phyloP scores from a whole-genome alignment of 2,797 vertebrate species.

The Alosa sapidissima region DNA sequence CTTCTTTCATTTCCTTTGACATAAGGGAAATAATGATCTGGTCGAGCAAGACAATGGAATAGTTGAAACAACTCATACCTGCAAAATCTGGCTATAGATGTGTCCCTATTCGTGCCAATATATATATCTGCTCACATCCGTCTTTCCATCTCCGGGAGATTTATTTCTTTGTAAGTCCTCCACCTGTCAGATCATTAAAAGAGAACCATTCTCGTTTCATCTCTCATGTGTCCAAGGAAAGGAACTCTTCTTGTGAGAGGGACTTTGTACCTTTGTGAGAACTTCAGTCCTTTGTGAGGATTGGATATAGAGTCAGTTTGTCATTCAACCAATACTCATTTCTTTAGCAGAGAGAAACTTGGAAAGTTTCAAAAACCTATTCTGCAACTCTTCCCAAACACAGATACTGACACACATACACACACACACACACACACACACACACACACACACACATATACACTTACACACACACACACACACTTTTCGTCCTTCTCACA shows the following conservation, averaged over 20 bases:
- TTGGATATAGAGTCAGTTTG: neutral
- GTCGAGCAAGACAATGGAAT: neutral
- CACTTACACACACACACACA: too few species aligned
- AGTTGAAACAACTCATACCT: neutral
- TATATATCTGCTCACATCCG: neutral
- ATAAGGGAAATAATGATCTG: neutral
- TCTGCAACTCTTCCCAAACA: neutral
- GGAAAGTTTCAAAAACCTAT: neutral
- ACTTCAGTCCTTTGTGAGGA: neutral
- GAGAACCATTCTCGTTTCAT: neutral
- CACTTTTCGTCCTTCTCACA: constrained; percentile 47
- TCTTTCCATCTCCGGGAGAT: neutral
- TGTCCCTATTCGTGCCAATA: neutral
- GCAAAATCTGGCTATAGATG: neutral
- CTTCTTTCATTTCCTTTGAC: neutral
- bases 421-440: neutral
- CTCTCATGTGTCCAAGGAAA: neutral
- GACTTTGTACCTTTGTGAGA: neutral
- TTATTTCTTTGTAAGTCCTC: neutral
- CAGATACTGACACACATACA: neutral
- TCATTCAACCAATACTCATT: neutral
- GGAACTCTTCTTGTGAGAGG: neutral
- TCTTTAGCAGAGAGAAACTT: neutral
- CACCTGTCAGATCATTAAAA: constrained; percentile 11
- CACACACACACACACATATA: neutral